phyloP scores from a whole-genome alignment of 2,113 vertebrate species.

The Murina feae region DNA sequence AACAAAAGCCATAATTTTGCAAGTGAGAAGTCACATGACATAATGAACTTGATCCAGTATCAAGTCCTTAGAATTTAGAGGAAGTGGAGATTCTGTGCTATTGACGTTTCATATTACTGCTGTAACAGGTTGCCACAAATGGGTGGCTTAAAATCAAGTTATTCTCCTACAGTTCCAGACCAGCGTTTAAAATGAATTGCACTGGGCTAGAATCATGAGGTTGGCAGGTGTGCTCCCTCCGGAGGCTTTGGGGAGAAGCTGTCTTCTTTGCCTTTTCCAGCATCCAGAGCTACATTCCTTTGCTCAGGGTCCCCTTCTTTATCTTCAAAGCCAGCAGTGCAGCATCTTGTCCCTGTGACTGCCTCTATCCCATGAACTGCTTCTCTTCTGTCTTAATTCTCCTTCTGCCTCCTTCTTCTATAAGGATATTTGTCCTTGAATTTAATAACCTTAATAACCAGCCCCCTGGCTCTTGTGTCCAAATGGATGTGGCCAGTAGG shows the following conservation, averaged over 20 bases:
- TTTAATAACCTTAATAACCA: not conserved
- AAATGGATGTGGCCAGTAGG: not conserved
- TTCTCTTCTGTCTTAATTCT: not conserved
- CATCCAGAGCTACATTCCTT: not conserved
- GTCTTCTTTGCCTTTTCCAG: not conserved
- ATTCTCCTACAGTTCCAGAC: not conserved
- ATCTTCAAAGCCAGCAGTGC: not conserved
- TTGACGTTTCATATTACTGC: not conserved
- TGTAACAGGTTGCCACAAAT: not conserved
- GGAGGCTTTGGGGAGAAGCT: not conserved
- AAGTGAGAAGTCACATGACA: not conserved
- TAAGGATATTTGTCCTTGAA: not conserved
- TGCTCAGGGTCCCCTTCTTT: not conserved
- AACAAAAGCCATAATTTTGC: not conserved
- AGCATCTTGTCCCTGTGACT: not conserved
- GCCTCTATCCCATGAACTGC: not conserved
- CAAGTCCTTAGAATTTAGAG: not conserved
- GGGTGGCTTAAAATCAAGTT: not conserved
- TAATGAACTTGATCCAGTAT: not conserved
- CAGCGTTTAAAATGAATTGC: not conserved
- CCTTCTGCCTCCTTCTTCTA: not conserved
- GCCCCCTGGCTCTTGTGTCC: not conserved
- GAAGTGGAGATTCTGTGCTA: not conserved
- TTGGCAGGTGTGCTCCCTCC: not conserved
- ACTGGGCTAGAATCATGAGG: not conserved